These are phyloP conservation scores for Gallinago media DNA, from an alignment of 2,113 vertebrate genomes.

Conservation along the genomic window DNA sequence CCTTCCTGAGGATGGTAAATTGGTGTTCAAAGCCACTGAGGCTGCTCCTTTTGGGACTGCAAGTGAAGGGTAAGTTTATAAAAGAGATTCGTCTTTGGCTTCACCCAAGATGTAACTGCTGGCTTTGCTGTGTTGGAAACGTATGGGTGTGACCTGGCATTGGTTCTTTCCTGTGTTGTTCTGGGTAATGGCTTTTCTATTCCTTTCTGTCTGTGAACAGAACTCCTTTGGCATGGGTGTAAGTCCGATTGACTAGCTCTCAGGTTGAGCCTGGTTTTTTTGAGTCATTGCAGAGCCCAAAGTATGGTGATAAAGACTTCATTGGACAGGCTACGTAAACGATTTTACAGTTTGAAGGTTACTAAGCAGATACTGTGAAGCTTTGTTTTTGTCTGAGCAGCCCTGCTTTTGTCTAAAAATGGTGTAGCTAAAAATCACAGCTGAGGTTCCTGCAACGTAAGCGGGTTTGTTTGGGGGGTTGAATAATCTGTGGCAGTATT, in stretches of 20 bases:
- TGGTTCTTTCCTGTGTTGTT: neutral
- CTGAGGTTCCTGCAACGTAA: neutral
- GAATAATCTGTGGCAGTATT: neutral
- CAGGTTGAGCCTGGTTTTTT: neutral
- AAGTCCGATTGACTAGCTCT: neutral
- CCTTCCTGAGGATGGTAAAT: neutral
- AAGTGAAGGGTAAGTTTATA: constrained; percentile 47
- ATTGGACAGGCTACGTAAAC: neutral
- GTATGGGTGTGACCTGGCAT: neutral
- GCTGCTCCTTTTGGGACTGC: neutral
- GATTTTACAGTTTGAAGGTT: neutral
- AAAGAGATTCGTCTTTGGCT: neutral
- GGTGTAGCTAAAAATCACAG: neutral
- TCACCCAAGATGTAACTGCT: neutral
- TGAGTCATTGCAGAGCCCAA: neutral
- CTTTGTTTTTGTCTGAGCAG: neutral
- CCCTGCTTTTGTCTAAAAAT: neutral
- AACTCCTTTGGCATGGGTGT: neutral
- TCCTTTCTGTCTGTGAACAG: neutral
- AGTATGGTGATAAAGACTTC: neutral
- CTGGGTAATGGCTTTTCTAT: neutral
- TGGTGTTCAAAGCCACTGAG: constrained; percentile 20
- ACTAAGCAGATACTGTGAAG: neutral
- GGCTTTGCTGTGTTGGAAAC: neutral
- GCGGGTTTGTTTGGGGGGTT: neutral